Conservation (phyloP, 2,113 vertebrate species). For the Chloropsis cyanopogon region DNA sequence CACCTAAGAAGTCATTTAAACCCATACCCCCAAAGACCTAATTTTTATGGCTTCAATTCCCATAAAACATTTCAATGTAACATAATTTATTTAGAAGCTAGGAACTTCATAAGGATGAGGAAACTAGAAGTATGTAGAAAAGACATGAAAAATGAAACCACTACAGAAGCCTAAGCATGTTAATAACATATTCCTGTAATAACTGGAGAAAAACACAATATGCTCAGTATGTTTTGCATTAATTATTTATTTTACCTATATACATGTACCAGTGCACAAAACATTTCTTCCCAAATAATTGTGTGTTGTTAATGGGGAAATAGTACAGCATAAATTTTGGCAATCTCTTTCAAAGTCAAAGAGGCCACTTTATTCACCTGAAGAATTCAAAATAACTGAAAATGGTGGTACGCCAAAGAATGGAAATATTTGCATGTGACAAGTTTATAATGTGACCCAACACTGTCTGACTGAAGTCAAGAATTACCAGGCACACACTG, state of each 20-base stretch:
- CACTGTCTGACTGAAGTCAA: background rate
- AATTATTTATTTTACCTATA: conserved; percentile 43
- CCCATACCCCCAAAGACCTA: background rate
- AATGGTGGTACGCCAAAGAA: background rate
- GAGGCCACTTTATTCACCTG: background rate
- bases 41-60: conserved; percentile 30
- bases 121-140: background rate
- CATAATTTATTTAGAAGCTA: conserved; percentile 44
- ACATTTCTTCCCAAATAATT: background rate
- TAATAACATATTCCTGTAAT: conserved; percentile 36
- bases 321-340: background rate
- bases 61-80: conserved; percentile 12
- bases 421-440: background rate
- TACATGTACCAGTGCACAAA: background rate
- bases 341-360: background rate
- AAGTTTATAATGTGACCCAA: background rate
- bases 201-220: conserved; percentile 17
- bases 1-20: conserved; percentile 25
- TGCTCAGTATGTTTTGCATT: conserved; percentile 11
- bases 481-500: background rate
- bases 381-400: background rate
- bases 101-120: background rate
- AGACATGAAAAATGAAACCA: conserved; percentile 40
- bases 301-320: background rate
- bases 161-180: background rate